These are phyloP conservation scores for Leucophenga montana DNA, from an alignment of 2,888 invertebrate species.

Conservation along the genomic window DNA sequence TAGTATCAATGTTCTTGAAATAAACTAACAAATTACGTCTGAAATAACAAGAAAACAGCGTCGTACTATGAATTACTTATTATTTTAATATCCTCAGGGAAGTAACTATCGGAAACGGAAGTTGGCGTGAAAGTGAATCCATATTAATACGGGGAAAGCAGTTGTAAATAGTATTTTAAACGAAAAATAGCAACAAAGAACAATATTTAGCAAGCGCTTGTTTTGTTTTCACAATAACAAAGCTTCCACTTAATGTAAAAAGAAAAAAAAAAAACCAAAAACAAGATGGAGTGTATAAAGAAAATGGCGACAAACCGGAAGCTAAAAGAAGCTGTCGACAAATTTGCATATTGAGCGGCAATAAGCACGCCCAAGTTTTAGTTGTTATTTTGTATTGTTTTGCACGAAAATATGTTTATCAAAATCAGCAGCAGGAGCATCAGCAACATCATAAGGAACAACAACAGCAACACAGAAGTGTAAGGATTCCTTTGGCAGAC, in stretches of 20 bases:
- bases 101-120: neutral
- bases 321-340: slow-evolving; percentile 12
- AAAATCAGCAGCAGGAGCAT: slow-evolving; percentile 27
- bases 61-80: too few species aligned
- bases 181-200: slow-evolving; percentile 4
- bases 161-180: neutral
- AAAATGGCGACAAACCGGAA: too few species aligned
- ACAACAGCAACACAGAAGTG: neutral
- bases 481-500: too few species aligned
- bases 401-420: slow-evolving; percentile 2
- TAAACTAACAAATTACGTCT: too few species aligned
- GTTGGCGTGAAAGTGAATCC: neutral
- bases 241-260: too few species aligned
- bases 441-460: slow-evolving; percentile 22
- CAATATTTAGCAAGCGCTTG: too few species aligned
- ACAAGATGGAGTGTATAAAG: too few species aligned
- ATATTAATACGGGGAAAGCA: neutral
- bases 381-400: neutral
- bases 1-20: too few species aligned
- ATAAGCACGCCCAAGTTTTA: neutral
- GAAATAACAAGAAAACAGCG: too few species aligned
- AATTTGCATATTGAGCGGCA: slow-evolving; percentile 20
- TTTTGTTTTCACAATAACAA: too few species aligned
- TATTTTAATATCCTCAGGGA: too few species aligned
- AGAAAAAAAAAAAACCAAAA: too few species aligned